Evolutionary conservation across 2,797 vertebrate species (phyloP).

Genomic region (Aldrovandia affinis): DNA sequence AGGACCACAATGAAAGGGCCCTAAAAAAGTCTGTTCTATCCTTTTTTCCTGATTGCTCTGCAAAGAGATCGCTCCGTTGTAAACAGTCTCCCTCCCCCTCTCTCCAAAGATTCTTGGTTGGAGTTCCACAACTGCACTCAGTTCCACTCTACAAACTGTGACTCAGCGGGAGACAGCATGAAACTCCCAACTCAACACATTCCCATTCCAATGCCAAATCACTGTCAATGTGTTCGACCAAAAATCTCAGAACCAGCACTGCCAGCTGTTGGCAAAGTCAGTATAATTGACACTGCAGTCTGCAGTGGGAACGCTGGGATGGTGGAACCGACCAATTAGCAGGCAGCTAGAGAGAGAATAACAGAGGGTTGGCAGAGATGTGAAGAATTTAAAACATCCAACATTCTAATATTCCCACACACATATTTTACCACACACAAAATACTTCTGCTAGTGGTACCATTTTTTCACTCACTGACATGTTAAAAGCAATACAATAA

Average conservation of each 20-base stretch:
- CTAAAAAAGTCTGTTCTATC: background rate
- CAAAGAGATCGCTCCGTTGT: background rate
- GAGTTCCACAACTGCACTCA: constrained; percentile 18
- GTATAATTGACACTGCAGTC: constrained; percentile 49
- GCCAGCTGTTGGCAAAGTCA: constrained; percentile 28
- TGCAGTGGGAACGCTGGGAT: constrained; percentile 34
- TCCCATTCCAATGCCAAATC: background rate
- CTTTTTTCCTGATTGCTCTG: background rate
- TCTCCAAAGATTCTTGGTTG: constrained; percentile 7
- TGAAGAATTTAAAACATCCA: constrained; percentile 31
- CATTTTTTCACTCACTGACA: constrained; percentile 6
- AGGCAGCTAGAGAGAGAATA: constrained; percentile 22
- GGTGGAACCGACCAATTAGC: constrained; percentile 39
- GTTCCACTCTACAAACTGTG: constrained; percentile 2
- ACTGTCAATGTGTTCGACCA: constrained; percentile 37
- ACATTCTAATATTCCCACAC: constrained; percentile 40
- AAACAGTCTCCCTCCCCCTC: background rate
- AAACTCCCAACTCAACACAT: background rate
- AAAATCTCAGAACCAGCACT: constrained; percentile 26
- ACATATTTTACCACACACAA: constrained; percentile 38
- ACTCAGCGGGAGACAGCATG: background rate
- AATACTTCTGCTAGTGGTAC: constrained; percentile 21
- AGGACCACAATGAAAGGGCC: no score
- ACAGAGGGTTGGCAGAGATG: constrained; percentile 25
- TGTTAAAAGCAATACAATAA: background rate